Evolutionary conservation across 2,797 vertebrate species (phyloP).

Genomic region (Loris lydekkerianus): DNA sequence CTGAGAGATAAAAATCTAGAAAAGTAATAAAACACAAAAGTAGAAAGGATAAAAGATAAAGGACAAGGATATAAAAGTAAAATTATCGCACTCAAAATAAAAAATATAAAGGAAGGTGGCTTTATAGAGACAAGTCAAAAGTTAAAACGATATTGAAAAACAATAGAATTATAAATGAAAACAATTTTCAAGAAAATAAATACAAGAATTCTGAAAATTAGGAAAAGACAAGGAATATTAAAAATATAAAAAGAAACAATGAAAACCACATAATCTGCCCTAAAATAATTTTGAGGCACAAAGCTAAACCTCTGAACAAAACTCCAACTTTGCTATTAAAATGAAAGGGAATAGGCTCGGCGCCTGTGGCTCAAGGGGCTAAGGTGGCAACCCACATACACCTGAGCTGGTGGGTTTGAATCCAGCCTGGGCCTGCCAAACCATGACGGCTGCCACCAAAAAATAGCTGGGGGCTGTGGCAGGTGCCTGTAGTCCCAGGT

Average conservation of each 20-base stretch:
- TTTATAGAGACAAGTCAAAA: not conserved
- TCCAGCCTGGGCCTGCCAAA: too few species aligned
- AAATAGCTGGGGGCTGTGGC: too few species aligned
- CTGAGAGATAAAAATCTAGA: not conserved
- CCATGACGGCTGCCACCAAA: too few species aligned
- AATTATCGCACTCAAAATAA: not conserved
- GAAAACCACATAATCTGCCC: not conserved
- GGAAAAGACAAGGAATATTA: not conserved
- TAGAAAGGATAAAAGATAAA: constrained; percentile 7
- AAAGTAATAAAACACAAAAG: not conserved
- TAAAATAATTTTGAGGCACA: not conserved
- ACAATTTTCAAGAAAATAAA: not conserved
- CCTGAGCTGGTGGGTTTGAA: too few species aligned
- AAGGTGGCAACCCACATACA: too few species aligned
- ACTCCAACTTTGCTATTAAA: not conserved
- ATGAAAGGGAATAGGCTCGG: not conserved
- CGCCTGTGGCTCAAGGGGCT: too few species aligned
- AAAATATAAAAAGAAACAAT: not conserved
- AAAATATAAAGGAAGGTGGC: not conserved
- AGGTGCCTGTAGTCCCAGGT: too few species aligned
- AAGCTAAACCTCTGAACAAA: not conserved
- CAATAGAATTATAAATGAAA: not conserved
- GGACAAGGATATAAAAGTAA: not conserved
- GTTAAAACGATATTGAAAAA: not conserved
- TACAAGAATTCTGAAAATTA: not conserved